Percentiles rank a stretch among this genome's conserved stretches.
Conservation (phyloP, 2,797 vertebrate species). For the Vultur gryphus region DNA sequence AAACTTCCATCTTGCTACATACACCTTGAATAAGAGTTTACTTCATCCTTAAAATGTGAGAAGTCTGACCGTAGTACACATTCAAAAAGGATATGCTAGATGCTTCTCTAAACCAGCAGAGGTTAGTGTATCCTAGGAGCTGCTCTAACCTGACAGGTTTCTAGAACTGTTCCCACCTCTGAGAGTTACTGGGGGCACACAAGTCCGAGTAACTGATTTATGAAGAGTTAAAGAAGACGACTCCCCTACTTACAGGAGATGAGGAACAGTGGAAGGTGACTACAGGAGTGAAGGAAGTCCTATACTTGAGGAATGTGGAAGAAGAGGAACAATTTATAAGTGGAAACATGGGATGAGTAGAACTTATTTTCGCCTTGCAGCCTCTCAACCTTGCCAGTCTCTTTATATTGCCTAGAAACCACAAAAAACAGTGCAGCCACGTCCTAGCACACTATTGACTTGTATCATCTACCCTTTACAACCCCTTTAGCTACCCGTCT, state of each 20-base stretch:
- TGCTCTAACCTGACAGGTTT: neutral
- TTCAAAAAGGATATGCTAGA: neutral
- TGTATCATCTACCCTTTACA: neutral
- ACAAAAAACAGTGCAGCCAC: rapidly evolving
- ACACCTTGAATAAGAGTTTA: neutral
- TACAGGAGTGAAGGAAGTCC: neutral
- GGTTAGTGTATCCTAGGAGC: neutral
- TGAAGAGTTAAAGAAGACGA: neutral
- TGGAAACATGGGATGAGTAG: neutral
- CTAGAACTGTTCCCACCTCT: neutral
- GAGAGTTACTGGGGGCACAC: neutral
- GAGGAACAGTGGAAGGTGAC: neutral
- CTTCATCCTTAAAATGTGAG: neutral
- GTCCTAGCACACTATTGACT: neutral
- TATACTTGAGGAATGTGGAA: neutral
- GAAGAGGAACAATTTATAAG: neutral
- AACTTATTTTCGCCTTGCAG: neutral
- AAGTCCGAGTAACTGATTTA: neutral
- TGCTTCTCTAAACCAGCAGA: neutral
- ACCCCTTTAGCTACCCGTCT: neutral
- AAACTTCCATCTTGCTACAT: neutral
- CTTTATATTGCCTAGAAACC: neutral
- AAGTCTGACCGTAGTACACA: neutral
- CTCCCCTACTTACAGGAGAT: neutral
- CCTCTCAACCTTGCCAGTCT: neutral